Evolutionary conservation across 1,140 invertebrate genomes (phyloP).

Genomic region (Cheumatopsyche charites): DNA sequence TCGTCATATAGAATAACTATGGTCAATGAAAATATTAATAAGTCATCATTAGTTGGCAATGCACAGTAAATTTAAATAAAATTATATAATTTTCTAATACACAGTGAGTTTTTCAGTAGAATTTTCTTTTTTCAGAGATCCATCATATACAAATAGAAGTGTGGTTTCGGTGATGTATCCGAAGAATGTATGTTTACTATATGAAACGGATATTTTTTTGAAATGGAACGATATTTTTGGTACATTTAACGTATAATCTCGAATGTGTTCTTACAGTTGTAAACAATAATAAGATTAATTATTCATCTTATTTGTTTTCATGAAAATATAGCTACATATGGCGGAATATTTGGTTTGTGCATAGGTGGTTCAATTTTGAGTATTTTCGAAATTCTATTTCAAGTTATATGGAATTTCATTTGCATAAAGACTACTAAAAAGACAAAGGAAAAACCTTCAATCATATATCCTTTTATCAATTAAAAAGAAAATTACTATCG

Average conservation of each 20-base stretch:
- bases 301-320: not conserved
- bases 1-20: not conserved
- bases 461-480: slow-evolving; percentile 8
- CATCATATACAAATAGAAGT: slow-evolving; percentile 17
- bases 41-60: not conserved
- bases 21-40: not conserved
- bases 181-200: slow-evolving; percentile 12
- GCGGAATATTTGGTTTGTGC: slow-evolving; percentile 26
- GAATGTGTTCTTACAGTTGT: not conserved
- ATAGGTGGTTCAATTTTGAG: slow-evolving; percentile 27
- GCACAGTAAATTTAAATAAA: slow-evolving; percentile 1
- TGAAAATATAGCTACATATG: slow-evolving; percentile 13
- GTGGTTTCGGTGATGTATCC: slow-evolving; percentile 8
- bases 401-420: not conserved
- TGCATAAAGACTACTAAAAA: not conserved
- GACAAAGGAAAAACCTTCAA: not conserved
- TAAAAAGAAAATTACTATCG: not conserved
- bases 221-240: slow-evolving; percentile 25
- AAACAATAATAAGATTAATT: not conserved
- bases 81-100: too few species aligned
- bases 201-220: slow-evolving; percentile 12
- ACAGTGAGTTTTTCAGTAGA: too few species aligned
- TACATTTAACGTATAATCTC: not conserved
- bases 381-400: not conserved
- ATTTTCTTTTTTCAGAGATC: not conserved